phyloP scores from a whole-genome alignment of 2,888 invertebrate genomes.

The Phengaris arion region DNA sequence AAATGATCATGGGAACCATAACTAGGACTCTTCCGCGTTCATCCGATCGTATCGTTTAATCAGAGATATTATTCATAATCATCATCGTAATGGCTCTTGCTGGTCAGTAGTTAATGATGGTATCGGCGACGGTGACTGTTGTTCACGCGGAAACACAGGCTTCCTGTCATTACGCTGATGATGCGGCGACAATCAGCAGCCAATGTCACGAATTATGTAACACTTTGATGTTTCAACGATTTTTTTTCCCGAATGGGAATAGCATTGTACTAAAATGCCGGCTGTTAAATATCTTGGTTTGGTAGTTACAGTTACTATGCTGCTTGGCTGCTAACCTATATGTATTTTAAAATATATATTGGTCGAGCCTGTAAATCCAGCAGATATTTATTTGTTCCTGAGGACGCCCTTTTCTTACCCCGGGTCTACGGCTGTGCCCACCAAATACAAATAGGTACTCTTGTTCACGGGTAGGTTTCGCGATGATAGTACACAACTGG shows the following conservation, averaged over 20 bases:
- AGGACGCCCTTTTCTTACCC: no score
- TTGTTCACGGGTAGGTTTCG: not conserved
- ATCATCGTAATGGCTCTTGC: not conserved
- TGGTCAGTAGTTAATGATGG: constrained; percentile 39
- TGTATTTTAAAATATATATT: no score
- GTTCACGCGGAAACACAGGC: constrained; percentile 42
- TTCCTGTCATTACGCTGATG: constrained; percentile 45
- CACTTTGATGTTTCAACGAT: constrained; percentile 24
- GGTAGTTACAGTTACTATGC: not conserved
- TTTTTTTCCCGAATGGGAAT: not conserved
- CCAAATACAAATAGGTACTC: no score
- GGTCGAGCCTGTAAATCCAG: no score
- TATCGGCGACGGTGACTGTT: constrained; percentile 39
- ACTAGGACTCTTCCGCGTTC: constrained; percentile 4
- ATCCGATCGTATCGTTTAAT: constrained; percentile 8
- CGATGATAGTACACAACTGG: not conserved
- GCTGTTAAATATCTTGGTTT: not conserved
- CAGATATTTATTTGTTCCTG: no score
- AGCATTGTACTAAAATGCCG: not conserved
- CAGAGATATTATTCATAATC: constrained; percentile 16
- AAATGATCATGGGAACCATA: constrained; percentile 9
- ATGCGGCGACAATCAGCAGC: constrained; percentile 25
- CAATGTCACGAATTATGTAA: constrained; percentile 28
- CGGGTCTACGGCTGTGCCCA: no score
- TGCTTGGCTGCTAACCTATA: no score